Conservation (phyloP, 1,140 invertebrate genomes). For the Uloborus diversus region DNA sequence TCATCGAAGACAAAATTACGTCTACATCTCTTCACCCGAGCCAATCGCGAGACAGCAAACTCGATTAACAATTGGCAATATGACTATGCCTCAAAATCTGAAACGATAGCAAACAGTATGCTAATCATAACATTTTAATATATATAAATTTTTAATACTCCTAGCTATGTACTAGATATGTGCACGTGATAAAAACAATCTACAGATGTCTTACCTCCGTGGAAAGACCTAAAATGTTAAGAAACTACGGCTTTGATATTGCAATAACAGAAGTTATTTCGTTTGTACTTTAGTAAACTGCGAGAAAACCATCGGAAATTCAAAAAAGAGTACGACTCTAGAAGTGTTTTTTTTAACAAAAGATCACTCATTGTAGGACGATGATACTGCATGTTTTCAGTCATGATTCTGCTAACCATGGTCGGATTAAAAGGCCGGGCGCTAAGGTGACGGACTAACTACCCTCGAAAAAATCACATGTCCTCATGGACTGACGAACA, state of each 20-base stretch:
- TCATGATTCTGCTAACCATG: not conserved
- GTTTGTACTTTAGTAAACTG: constrained; percentile 57
- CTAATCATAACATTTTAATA: constrained; percentile 54
- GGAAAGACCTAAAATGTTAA: constrained; percentile 56
- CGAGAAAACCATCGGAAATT: constrained; percentile 45
- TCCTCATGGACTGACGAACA: too few relatives aligned
- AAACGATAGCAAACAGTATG: constrained; percentile 55
- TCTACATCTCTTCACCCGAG: too few relatives aligned
- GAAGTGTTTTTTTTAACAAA: constrained; percentile 54
- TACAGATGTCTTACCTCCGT: constrained; percentile 36
- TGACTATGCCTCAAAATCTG: constrained; percentile 49
- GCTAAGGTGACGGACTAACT: too few relatives aligned
- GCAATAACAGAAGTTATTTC: constrained; percentile 56
- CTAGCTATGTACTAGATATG: constrained; percentile 56
- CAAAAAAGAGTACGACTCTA: constrained; percentile 37
- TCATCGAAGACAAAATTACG: too few relatives aligned
- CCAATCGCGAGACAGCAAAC: too few relatives aligned
- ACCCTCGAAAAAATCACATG: too few relatives aligned
- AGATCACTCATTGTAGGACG: constrained; percentile 51
- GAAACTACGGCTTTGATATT: constrained; percentile 56
- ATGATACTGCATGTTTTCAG: constrained; percentile 55
- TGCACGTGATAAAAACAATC: constrained; percentile 56
- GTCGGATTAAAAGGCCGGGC: not conserved
- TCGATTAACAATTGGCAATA: constrained; percentile 46
- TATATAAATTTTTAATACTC: constrained; percentile 57